phyloP scores from a whole-genome alignment of 2,797 vertebrate species.

The Pempheris klunzingeri region DNA sequence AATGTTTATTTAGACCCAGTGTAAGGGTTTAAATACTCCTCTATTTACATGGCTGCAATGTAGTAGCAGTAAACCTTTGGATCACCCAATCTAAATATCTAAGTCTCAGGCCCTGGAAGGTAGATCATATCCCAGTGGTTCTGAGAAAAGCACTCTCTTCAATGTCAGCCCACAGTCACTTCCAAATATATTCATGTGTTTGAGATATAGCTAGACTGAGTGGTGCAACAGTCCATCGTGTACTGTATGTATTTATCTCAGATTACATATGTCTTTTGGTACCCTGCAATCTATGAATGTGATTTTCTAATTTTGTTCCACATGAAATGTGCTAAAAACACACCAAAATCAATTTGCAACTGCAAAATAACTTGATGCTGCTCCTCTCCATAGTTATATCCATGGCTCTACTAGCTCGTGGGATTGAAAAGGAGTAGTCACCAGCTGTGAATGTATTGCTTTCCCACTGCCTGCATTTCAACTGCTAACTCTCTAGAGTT shows the following conservation, averaged over 20 bases:
- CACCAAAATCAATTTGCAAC: constrained; percentile 62
- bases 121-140: constrained; percentile 46
- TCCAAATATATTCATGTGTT: constrained; percentile 59
- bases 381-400: constrained; percentile 44
- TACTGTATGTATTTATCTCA: constrained; percentile 40
- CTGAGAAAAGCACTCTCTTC: constrained; percentile 39
- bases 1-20: not conserved
- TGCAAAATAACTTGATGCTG: constrained; percentile 51
- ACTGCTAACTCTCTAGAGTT: constrained; percentile 47
- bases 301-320: constrained; percentile 53
- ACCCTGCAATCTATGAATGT: constrained; percentile 37
- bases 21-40: not conserved
- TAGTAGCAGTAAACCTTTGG: constrained; percentile 32
- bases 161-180: constrained; percentile 39
- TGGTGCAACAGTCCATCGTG: constrained; percentile 26
- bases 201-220: constrained; percentile 33
- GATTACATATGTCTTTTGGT: constrained; percentile 43
- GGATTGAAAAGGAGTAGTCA: constrained; percentile 67
- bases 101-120: constrained; percentile 42
- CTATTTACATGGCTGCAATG: constrained; percentile 37
- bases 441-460: constrained; percentile 63
- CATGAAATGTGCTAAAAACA: constrained; percentile 59
- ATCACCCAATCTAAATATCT: constrained; percentile 45
- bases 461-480: constrained; percentile 52
- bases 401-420: constrained; percentile 36